phyloP scores from a whole-genome alignment of 2,797 vertebrate genomes.

The Pampus argenteus region DNA sequence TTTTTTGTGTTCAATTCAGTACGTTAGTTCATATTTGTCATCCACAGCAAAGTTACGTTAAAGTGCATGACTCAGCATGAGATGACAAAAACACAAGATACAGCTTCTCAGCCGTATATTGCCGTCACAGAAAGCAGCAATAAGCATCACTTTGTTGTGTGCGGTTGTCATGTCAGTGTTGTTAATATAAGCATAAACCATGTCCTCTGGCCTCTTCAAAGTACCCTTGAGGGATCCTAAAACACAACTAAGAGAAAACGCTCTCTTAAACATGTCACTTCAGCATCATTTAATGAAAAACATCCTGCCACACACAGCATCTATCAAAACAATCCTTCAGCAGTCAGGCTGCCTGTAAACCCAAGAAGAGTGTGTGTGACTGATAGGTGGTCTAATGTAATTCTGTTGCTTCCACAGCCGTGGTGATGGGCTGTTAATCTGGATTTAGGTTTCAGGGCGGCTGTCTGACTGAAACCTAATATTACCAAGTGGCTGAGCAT shows the following conservation, averaged over 20 bases:
- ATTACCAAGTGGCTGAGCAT: slow-evolving; percentile 59
- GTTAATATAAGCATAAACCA: slow-evolving; percentile 15
- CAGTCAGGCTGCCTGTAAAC: slow-evolving; percentile 48
- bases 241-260: slow-evolving; percentile 33
- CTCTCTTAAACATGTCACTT: slow-evolving; percentile 53
- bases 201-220: not conserved
- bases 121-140: slow-evolving; percentile 16
- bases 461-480: slow-evolving; percentile 72
- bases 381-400: slow-evolving; percentile 72
- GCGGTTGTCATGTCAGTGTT: slow-evolving; percentile 22
- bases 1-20: too few species aligned
- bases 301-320: slow-evolving; percentile 20
- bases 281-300: slow-evolving; percentile 49
- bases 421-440: slow-evolving; percentile 77
- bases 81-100: not conserved
- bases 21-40: not conserved
- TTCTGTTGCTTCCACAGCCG: slow-evolving; percentile 60
- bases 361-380: slow-evolving; percentile 55
- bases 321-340: slow-evolving; percentile 54
- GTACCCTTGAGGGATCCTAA: slow-evolving; percentile 31
- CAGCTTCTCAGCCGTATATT: not conserved
- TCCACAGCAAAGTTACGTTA: not conserved
- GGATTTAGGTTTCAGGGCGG: slow-evolving; percentile 75
- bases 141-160: slow-evolving; percentile 3
- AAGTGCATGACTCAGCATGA: slow-evolving; percentile 11